Base-by-base conservation (phyloP, 1,140 invertebrate species). In the Neocloeon triangulifer region DNA sequence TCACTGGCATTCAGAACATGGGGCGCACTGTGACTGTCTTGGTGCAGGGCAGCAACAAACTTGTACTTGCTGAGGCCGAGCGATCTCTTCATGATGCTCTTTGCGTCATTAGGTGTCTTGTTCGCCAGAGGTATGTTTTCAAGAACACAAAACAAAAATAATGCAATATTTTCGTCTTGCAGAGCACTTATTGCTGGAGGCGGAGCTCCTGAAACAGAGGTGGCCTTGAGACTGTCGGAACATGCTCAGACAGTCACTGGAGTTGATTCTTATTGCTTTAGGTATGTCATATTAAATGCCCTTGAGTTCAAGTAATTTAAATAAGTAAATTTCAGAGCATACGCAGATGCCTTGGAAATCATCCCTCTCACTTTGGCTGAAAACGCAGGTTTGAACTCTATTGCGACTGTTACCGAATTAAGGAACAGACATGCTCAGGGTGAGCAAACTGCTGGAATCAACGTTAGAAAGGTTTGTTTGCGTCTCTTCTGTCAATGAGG, bases 311-410 rank as follows among this genome's bases (percentile, higher is more conserved):
- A n/a, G n/a, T 23, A 23, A 23, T 23, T 23, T 8, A 23, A 23
- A 8, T 23, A 8, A 8, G 8, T 9, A 2, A 10, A 5, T 41
- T 55, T 56, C 39, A 66, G 78, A 39, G 89, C 85, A 2, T 99
- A 85, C 62, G 88, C 92, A 6, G 81, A 95, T 50, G 88, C 94
- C 1, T 58, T 99, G 15, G 91, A 97, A 59, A 74, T 98, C 3
- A 84, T 99, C 48, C 95, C 95, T 2, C 92, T 76, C 30, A 99
- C 95, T 3, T 59, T 99, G 32, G 88, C 95, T n/a, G 95, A 99
- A 59, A 99, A 99, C 56, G 92, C 94, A 16, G 94, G 95, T n/a
- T 59, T 99, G 2, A 97, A 94, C 58, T 79, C 95, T 1, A 96
- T 99, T 49, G 55, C 79, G 29, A 97, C 92, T 1, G 92, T 99